Percentiles rank a stretch among this genome's conserved stretches.
Conservation (phyloP, 2,888 invertebrate species). For the Nebria brevicollis region DNA sequence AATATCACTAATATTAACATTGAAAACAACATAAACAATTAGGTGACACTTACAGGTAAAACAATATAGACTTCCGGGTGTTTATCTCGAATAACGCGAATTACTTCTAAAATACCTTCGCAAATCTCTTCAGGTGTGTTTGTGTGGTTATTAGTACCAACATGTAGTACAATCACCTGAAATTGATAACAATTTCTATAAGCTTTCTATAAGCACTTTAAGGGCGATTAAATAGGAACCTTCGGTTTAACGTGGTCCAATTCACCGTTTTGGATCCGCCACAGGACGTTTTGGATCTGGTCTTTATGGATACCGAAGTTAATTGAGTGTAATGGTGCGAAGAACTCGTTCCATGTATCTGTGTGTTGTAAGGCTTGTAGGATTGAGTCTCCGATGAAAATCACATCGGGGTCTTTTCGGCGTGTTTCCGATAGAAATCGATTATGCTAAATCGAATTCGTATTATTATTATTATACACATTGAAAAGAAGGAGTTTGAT, state of each 20-base stretch:
- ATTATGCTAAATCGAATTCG: conserved; percentile 74
- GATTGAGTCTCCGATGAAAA: conserved; percentile 91
- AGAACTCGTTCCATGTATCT: conserved; percentile 89
- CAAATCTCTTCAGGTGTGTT: conserved; percentile 83
- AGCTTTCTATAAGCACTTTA: not conserved
- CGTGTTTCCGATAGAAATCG: conserved; percentile 85
- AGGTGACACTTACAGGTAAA: conserved; percentile 76
- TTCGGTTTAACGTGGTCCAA: conserved; percentile 89
- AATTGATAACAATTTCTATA: conserved; percentile 6
- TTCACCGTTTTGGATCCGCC: conserved; percentile 91
- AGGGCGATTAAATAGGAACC: conserved; percentile 62
- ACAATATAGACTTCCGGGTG: conserved; percentile 85
- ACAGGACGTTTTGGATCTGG: conserved; percentile 87
- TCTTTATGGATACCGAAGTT: conserved; percentile 93
- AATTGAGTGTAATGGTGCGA: conserved; percentile 90
- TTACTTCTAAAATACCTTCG: conserved; percentile 83
- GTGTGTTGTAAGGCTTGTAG: conserved; percentile 84
- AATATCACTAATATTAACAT: conserved; percentile 54
- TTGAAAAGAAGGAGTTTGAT: conserved; percentile 5
- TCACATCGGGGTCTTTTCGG: conserved; percentile 91
- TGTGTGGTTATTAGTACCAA: conserved; percentile 88
- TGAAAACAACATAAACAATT: not conserved
- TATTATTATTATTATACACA: conserved; percentile 31
- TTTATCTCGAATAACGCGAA: conserved; percentile 77
- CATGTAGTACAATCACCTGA: conserved; percentile 85